Evolutionary conservation across 1,140 invertebrate genomes (phyloP).

Genomic region (Bilobella aurantiaca): DNA sequence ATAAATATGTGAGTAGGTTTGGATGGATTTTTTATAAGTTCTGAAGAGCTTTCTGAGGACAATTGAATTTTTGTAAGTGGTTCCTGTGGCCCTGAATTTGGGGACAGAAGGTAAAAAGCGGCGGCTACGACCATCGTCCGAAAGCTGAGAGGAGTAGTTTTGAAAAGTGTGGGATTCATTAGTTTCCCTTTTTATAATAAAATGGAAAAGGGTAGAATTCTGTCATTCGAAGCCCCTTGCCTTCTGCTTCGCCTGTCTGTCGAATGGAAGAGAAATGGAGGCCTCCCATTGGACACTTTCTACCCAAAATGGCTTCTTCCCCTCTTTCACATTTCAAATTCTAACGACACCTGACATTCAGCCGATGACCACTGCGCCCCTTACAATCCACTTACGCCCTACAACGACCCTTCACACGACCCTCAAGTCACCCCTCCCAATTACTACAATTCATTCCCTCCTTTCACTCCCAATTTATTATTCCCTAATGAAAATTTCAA

Average conservation of each 20-base stretch:
- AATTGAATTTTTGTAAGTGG: no score
- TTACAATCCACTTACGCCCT: background rate
- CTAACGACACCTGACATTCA: background rate
- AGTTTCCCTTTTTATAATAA: conserved; percentile 2
- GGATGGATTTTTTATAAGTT: no score
- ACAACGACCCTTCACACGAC: no score
- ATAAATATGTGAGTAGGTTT: no score
- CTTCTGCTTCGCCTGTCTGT: no score
- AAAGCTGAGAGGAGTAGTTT: background rate
- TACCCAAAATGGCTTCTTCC: background rate
- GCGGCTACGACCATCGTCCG: background rate
- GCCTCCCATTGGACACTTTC: background rate
- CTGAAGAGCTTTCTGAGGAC: no score
- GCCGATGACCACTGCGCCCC: background rate
- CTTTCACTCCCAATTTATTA: no score
- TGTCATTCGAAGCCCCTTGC: background rate
- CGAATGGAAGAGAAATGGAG: background rate
- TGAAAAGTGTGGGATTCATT: conserved; percentile 9
- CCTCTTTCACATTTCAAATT: background rate
- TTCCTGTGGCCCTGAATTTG: no score
- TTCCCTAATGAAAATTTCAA: no score
- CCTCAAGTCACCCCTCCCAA: background rate
- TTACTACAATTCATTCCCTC: background rate
- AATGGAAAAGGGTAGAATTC: conserved; percentile 5
- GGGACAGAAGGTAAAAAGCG: no score